phyloP scores from a whole-genome alignment of 2,113 vertebrate genomes.

The Lonchura striata region DNA sequence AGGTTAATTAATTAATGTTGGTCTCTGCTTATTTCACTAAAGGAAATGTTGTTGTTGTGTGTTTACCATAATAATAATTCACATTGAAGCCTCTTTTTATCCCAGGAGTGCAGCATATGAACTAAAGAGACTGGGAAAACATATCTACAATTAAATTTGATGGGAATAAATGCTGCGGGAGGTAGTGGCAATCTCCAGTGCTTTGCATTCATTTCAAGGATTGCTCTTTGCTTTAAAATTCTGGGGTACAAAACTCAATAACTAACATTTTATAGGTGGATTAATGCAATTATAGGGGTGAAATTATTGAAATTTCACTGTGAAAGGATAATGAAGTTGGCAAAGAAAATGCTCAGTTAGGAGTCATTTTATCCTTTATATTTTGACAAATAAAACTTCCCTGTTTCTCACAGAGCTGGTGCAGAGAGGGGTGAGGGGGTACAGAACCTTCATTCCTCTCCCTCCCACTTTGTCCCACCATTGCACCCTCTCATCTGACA shows the following conservation, averaged over 20 bases:
- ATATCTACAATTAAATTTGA: background rate
- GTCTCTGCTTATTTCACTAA: background rate
- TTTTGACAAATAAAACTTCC: no score
- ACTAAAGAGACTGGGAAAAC: background rate
- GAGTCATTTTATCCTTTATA: background rate
- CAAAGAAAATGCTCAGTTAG: background rate
- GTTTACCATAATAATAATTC: background rate
- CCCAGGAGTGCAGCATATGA: background rate
- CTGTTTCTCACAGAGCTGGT: background rate
- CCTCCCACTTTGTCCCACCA: background rate
- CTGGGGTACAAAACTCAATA: background rate
- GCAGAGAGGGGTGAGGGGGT: background rate
- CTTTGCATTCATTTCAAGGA: background rate
- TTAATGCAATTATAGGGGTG: background rate
- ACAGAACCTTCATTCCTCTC: background rate
- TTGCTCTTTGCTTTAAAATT: background rate
- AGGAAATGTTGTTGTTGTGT: background rate
- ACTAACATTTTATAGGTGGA: background rate
- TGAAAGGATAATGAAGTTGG: background rate
- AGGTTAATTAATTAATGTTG: background rate
- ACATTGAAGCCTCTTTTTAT: background rate
- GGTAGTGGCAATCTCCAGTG: background rate
- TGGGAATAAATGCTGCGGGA: background rate
- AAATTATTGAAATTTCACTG: background rate
- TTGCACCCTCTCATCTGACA: rapidly evolving